These are phyloP conservation scores for Dicaeum eximium DNA, from an alignment of 2,113 vertebrate species.

Conservation along the genomic window DNA sequence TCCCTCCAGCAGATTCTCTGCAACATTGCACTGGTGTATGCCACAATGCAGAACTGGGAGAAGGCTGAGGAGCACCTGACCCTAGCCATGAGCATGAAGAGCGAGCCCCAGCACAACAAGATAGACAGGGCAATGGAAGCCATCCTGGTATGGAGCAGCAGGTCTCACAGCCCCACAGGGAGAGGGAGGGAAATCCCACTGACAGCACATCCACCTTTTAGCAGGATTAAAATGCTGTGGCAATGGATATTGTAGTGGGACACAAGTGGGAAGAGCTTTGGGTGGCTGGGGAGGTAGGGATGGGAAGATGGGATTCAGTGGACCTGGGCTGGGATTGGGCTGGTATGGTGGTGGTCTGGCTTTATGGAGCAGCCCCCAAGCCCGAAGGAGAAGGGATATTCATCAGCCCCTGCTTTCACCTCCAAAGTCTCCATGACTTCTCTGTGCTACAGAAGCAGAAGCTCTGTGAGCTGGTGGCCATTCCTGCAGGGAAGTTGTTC, in stretches of 20 bases:
- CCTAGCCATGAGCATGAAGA: slow-evolving; percentile 79
- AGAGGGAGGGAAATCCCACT: background rate
- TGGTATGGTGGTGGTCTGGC: background rate
- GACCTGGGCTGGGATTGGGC: no score
- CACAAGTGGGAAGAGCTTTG: background rate
- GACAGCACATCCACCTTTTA: background rate
- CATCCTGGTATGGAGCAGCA: slow-evolving; percentile 75
- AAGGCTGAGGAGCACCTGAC: slow-evolving; percentile 84
- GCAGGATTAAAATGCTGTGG: background rate
- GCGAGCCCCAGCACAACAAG: slow-evolving; percentile 79
- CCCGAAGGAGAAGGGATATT: background rate
- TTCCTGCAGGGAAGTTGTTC: slow-evolving; percentile 82
- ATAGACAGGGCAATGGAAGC: slow-evolving; percentile 88
- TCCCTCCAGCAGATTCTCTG: slow-evolving; percentile 80
- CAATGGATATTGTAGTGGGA: background rate
- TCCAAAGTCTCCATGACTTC: background rate
- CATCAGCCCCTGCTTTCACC: background rate
- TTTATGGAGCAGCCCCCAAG: background rate
- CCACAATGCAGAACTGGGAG: slow-evolving; percentile 82
- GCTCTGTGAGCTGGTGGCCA: slow-evolving; percentile 75
- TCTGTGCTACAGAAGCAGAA: slow-evolving; percentile 84
- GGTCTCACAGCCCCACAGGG: background rate
- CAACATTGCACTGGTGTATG: slow-evolving; percentile 83
- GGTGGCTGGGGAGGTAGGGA: background rate
- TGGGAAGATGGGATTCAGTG: background rate